phyloP scores from a whole-genome alignment of 2,888 invertebrate species.

The Auanema freiburgensis region DNA sequence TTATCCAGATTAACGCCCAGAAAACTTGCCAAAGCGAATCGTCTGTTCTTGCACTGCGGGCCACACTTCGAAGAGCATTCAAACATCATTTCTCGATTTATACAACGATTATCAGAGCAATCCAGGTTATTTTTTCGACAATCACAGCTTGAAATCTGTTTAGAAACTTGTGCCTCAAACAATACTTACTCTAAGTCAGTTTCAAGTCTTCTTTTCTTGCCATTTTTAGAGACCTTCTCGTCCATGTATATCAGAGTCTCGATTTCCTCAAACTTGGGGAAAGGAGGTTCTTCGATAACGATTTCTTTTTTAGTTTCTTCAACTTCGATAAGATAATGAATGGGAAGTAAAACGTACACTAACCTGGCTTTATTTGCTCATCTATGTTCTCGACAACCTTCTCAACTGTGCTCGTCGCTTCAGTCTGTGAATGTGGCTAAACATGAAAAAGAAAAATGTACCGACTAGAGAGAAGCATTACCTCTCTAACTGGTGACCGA shows the following conservation, averaged over 20 bases:
- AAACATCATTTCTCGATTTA: conserved; percentile 46
- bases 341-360: too few relatives aligned
- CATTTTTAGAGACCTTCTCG: conserved; percentile 14
- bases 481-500: too few relatives aligned
- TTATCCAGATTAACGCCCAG: too few relatives aligned
- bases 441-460: too few relatives aligned
- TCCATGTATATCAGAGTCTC: conserved; percentile 21
- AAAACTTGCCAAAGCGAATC: conserved; percentile 23
- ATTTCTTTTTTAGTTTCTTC: not conserved
- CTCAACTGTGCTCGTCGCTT: not conserved
- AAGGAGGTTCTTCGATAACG: not conserved
- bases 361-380: too few relatives aligned
- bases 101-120: conserved; percentile 38
- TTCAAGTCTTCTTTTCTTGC: conserved; percentile 15
- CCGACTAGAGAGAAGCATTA: too few relatives aligned
- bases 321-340: not conserved
- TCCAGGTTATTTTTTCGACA: conserved; percentile 19
- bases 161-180: not conserved
- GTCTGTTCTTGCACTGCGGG: conserved; percentile 32
- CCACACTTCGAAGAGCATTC: conserved; percentile 82
- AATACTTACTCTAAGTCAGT: conserved; percentile 7
- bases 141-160: conserved; percentile 20
- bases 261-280: conserved; percentile 14
- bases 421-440: not conserved
- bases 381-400: not conserved